These are phyloP conservation scores for Megalopta genalis DNA, from an alignment of 1,140 invertebrate species.

Conservation along the genomic window DNA sequence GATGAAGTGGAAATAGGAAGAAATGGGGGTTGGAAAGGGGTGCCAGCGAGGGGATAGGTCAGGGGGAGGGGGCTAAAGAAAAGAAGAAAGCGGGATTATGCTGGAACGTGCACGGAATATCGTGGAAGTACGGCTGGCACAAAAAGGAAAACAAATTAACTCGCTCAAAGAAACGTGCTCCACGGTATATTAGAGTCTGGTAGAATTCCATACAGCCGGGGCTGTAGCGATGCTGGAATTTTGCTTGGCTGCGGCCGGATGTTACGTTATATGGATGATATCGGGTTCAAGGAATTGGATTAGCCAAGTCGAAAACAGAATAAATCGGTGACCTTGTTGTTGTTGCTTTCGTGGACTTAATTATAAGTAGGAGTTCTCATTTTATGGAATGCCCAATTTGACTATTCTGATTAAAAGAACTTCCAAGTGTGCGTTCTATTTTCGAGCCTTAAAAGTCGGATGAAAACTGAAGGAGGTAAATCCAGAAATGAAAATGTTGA, in stretches of 20 bases:
- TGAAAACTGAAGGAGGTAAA: no score
- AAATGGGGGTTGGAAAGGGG: background rate
- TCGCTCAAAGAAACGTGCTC: constrained; percentile 48
- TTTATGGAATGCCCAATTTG: no score
- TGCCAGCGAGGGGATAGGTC: background rate
- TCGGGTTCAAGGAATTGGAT: constrained; percentile 35
- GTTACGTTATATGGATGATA: constrained; percentile 32
- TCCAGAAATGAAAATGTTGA: no score
- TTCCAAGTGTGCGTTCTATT: no score
- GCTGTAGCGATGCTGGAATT: constrained; percentile 2
- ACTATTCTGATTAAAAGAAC: no score
- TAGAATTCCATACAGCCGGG: constrained; percentile 31
- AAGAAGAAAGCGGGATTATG: constrained; percentile 37
- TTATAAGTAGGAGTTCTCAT: no score
- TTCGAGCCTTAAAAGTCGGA: no score
- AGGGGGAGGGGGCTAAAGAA: background rate
- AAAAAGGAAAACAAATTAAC: constrained; percentile 52
- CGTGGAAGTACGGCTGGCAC: constrained; percentile 18
- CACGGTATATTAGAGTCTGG: constrained; percentile 35
- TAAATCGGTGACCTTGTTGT: constrained; percentile 21
- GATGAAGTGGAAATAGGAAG: no score
- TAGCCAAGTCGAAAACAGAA: constrained; percentile 7
- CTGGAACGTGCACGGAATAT: constrained; percentile 38
- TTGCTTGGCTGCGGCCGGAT: constrained; percentile 18
- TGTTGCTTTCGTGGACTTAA: background rate